phyloP scores from a whole-genome alignment of 2,888 invertebrate genomes.

The Pterostichus madidus region DNA sequence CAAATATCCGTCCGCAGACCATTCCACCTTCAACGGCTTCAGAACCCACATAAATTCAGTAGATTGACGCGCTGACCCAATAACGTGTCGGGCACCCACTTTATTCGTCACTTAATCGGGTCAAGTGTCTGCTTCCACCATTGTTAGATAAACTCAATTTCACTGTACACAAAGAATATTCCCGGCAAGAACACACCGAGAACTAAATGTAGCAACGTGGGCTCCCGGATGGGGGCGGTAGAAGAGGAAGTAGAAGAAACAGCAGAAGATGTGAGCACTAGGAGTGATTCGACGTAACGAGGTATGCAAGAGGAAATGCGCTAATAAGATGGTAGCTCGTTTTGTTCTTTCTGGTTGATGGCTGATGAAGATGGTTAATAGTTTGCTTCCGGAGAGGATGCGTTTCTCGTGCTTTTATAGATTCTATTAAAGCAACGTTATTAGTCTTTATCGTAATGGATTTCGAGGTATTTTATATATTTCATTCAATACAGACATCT shows the following conservation, averaged over 20 bases:
- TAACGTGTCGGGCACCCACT: conserved; percentile 35
- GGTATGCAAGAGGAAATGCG: conserved; percentile 29
- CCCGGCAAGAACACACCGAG: conserved; percentile 14
- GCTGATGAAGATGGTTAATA: conserved; percentile 12
- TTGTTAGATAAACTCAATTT: conserved; percentile 42
- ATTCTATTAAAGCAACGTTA: not conserved
- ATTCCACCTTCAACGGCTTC: conserved; percentile 14
- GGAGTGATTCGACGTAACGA: conserved; percentile 32
- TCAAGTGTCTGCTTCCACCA: conserved; percentile 28
- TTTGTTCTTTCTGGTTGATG: conserved; percentile 16
- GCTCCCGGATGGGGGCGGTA: not conserved
- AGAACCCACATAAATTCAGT: conserved; percentile 34
- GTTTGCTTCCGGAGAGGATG: conserved; percentile 30
- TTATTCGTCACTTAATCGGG: conserved; percentile 47
- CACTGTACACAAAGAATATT: conserved; percentile 41
- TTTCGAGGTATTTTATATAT: too few relatives aligned
- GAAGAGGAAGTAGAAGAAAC: not conserved
- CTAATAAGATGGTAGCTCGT: conserved; percentile 33
- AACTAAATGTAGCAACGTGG: conserved; percentile 2
- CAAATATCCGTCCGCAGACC: conserved; percentile 44
- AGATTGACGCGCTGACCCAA: conserved; percentile 48
- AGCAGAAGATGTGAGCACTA: not conserved
- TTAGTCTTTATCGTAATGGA: too few relatives aligned
- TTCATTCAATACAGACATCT: too few relatives aligned
- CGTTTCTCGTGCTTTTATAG: not conserved